Conservation (phyloP, 2,113 vertebrate species). For the Platysteira castanea region DNA sequence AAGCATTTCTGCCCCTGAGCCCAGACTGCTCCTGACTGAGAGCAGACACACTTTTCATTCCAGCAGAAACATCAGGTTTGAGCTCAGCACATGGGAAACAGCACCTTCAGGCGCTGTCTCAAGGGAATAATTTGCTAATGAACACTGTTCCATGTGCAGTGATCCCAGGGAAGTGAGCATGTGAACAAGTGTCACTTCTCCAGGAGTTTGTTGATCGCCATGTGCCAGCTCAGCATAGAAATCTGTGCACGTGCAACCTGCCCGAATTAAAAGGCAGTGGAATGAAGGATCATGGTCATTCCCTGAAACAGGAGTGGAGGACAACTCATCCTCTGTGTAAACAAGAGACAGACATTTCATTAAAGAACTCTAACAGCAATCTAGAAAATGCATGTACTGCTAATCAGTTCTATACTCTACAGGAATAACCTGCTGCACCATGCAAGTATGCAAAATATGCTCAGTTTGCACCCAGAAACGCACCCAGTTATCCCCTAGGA, state of each 20-base stretch:
- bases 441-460: fast-evolving
- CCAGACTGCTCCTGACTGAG: neutral
- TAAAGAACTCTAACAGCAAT: neutral
- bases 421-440: neutral
- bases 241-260: neutral
- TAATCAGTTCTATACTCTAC: neutral
- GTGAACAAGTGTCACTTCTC: neutral
- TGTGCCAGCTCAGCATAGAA: fast-evolving
- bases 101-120: neutral
- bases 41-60: neutral
- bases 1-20: neutral
- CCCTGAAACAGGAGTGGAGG: neutral
- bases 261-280: neutral
- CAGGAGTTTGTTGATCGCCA: neutral
- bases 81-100: neutral
- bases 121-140: neutral
- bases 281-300: neutral
- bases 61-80: neutral
- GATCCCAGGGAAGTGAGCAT: neutral
- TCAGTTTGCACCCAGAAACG: neutral
- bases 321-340: neutral
- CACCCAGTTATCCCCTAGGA: neutral
- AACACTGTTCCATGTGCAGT: neutral
- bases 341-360: neutral
- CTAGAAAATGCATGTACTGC: neutral